These are phyloP conservation scores for Intellagama lesueurii DNA, from an alignment of 2,797 vertebrate genomes.

Conservation along the genomic window DNA sequence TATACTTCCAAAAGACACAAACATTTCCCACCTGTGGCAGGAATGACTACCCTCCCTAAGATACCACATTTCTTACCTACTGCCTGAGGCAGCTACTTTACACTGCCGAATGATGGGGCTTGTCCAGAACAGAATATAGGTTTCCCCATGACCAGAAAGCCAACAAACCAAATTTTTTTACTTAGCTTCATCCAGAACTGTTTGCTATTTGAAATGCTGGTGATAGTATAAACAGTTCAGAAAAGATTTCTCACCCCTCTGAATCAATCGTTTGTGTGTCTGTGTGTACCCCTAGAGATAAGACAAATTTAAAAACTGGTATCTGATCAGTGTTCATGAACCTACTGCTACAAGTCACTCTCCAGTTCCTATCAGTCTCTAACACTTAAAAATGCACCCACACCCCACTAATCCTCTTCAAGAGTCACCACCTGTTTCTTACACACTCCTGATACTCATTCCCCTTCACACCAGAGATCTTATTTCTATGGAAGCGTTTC, in stretches of 20 bases:
- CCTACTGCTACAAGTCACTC: background rate
- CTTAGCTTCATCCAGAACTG: background rate
- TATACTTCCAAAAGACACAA: too few relatives aligned
- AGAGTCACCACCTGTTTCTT: slow-evolving; percentile 4
- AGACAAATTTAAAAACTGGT: background rate
- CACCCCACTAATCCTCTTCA: slow-evolving; percentile 3
- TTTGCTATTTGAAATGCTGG: background rate
- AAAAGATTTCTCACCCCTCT: background rate
- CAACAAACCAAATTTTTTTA: background rate
- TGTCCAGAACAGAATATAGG: background rate
- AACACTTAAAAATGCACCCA: slow-evolving; percentile 17
- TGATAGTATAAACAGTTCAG: background rate
- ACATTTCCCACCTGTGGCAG: too few relatives aligned
- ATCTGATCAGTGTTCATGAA: background rate
- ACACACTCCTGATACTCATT: background rate
- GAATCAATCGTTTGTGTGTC: background rate
- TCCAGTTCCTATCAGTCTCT: background rate
- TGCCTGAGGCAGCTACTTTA: too few relatives aligned
- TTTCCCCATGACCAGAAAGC: slow-evolving; percentile 27
- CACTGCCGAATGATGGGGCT: too few relatives aligned
- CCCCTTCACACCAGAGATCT: background rate
- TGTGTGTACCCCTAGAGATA: background rate
- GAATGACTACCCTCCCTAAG: too few relatives aligned
- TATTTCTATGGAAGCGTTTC: background rate
- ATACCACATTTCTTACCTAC: too few relatives aligned